phyloP scores from a whole-genome alignment of 2,888 invertebrate species.

The Drosophila emarginata region DNA sequence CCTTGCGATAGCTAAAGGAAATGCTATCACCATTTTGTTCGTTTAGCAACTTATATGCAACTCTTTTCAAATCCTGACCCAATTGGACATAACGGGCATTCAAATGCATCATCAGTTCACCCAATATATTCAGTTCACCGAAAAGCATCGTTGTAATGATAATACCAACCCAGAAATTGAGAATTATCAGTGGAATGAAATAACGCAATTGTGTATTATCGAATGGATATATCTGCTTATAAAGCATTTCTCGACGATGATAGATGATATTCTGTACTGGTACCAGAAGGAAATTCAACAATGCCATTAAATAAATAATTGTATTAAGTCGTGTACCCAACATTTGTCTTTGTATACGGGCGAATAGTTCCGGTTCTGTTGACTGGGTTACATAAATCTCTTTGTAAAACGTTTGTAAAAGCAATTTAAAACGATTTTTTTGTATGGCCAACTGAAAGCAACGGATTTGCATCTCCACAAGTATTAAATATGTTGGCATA shows the following conservation, averaged over 20 bases:
- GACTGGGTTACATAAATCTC: conserved; percentile 65
- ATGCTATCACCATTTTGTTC: conserved; percentile 18
- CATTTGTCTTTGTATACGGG: conserved; percentile 59
- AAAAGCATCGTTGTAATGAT: conserved; percentile 64
- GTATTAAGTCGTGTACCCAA: conserved; percentile 62
- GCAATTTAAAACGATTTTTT: conserved; percentile 53
- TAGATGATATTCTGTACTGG: conserved; percentile 59
- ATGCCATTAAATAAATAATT: conserved; percentile 58
- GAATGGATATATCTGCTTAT: conserved; percentile 66
- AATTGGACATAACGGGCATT: conserved; percentile 71
- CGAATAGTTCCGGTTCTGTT: conserved; percentile 39
- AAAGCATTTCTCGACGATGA: conserved; percentile 64
- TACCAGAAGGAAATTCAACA: conserved; percentile 54
- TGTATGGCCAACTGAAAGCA: conserved; percentile 61
- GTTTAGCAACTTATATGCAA: conserved; percentile 23
- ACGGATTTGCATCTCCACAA: conserved; percentile 67
- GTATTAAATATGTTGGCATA: conserved; percentile 63
- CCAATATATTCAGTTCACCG: conserved; percentile 73
- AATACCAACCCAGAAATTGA: conserved; percentile 61
- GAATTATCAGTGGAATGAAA: conserved; percentile 58
- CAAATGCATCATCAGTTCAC: conserved; percentile 75
- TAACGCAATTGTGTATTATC: conserved; percentile 54
- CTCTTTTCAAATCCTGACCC: conserved; percentile 52
- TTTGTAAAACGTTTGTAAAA: conserved; percentile 67
- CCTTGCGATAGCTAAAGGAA: conserved; percentile 53